These are phyloP conservation scores for Acromyrmex echinatior DNA, from an alignment of 1,140 invertebrate genomes.

Conservation along the genomic window DNA sequence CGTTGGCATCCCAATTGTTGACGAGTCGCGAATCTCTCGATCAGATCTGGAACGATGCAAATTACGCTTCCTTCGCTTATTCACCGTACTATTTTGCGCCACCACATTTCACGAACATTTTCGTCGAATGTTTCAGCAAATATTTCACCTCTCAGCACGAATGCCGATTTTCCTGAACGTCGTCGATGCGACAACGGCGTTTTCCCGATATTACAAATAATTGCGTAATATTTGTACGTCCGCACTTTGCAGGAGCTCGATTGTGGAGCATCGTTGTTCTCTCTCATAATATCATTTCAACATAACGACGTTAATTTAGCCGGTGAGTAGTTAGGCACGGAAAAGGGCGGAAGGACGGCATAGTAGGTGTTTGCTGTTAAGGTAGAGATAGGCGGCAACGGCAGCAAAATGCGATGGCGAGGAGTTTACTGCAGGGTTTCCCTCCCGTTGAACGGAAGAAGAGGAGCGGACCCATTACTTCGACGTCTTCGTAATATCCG, in stretches of 20 bases:
- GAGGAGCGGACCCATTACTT: background rate
- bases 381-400: conserved; percentile 52
- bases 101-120: background rate
- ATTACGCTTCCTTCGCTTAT: background rate
- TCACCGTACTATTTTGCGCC: background rate
- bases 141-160: background rate
- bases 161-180: background rate
- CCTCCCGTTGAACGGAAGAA: conserved; percentile 10
- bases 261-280: conserved; percentile 21
- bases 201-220: conserved; percentile 43
- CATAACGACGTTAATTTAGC: conserved; percentile 80
- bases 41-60: conserved; percentile 2
- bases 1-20: background rate
- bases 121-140: conserved; percentile 5
- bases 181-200: background rate
- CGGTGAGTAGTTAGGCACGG: conserved; percentile 66
- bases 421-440: background rate
- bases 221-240: conserved; percentile 58
- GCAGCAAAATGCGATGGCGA: conserved; percentile 19
- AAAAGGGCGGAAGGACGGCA: conserved; percentile 59
- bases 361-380: conserved; percentile 45
- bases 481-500: conserved; percentile 67
- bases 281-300: conserved; percentile 72
- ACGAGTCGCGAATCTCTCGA: conserved; percentile 10
- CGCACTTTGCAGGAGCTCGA: conserved; percentile 20